phyloP scores from a whole-genome alignment of 2,113 vertebrate species.

The Scortum barcoo region DNA sequence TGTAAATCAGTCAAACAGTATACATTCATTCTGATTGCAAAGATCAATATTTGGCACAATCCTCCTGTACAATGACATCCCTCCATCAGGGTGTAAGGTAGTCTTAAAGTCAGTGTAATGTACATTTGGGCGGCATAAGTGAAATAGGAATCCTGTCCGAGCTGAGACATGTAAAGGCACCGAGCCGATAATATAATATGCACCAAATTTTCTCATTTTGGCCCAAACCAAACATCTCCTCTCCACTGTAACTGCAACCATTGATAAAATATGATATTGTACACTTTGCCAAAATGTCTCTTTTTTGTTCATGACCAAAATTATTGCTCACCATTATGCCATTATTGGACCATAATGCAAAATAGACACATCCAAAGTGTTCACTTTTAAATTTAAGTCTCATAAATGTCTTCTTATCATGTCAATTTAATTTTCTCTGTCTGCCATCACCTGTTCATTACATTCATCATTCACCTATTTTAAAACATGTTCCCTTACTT shows the following conservation, averaged over 20 bases:
- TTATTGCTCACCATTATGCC: constrained; percentile 52
- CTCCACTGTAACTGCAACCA: constrained; percentile 13
- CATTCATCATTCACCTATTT: constrained; percentile 33
- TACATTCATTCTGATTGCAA: constrained; percentile 70
- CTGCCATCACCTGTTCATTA: constrained; percentile 24
- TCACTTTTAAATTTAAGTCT: constrained; percentile 37
- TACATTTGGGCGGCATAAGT: constrained; percentile 20
- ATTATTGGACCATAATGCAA: constrained; percentile 22
- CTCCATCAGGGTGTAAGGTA: constrained; percentile 48
- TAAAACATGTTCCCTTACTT: constrained; percentile 44
- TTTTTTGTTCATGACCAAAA: constrained; percentile 22
- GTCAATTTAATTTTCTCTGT: not conserved
- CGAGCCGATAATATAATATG: not conserved
- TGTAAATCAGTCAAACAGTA: constrained; percentile 47
- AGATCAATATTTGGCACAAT: constrained; percentile 64
- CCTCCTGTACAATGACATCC: constrained; percentile 49
- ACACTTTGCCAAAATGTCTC: constrained; percentile 17
- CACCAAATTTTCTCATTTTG: constrained; percentile 28
- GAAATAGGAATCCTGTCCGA: constrained; percentile 12
- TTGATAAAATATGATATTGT: constrained; percentile 21
- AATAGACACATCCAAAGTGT: constrained; percentile 11
- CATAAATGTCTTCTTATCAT: not conserved
- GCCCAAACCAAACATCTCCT: constrained; percentile 19
- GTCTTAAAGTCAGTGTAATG: constrained; percentile 64
- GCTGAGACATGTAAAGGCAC: constrained; percentile 15